phyloP scores from a whole-genome alignment of 37 sponge, comb jelly and placozoan species.

The Cladorhizidae sp. region DNA sequence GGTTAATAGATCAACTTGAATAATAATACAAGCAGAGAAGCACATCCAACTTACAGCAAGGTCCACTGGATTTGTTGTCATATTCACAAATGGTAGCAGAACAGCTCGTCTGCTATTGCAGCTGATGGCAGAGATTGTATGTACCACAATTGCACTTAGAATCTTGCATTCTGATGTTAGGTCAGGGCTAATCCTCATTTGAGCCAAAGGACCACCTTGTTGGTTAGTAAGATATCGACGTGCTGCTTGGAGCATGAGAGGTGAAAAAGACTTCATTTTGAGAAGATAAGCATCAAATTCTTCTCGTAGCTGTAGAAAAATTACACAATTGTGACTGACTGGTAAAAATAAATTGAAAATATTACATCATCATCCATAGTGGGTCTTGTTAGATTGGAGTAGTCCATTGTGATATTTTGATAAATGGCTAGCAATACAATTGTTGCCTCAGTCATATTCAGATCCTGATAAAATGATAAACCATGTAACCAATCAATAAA shows the following conservation, averaged over 20 bases:
- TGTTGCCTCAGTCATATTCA: slow-evolving; percentile 2
- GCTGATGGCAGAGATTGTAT: slow-evolving; percentile 35
- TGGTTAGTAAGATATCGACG: slow-evolving; percentile 32
- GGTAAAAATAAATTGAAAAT: neutral
- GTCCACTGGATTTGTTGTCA: slow-evolving; percentile 42
- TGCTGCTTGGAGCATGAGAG: slow-evolving; percentile 27
- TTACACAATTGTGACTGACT: neutral
- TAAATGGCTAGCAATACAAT: slow-evolving; percentile 29
- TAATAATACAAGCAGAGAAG: too few species aligned
- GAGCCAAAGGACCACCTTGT: slow-evolving; percentile 48
- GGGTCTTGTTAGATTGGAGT: neutral
- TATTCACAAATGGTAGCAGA: slow-evolving; percentile 47
- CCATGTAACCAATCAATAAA: neutral
- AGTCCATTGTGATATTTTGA: slow-evolving; percentile 6
- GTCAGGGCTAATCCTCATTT: slow-evolving; percentile 14
- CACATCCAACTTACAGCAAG: slow-evolving; percentile 30
- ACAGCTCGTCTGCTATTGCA: neutral
- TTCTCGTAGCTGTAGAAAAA: slow-evolving; percentile 6
- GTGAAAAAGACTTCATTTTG: neutral
- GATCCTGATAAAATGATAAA: neutral
- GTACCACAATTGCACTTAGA: slow-evolving; percentile 49
- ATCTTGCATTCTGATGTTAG: slow-evolving; percentile 17
- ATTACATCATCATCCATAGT: neutral
- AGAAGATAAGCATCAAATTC: slow-evolving; percentile 6
- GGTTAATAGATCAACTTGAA: too few species aligned